Conservation (phyloP, 35 echinoderm and acorn worm genomes). For the Ophioderma brevispina region DNA sequence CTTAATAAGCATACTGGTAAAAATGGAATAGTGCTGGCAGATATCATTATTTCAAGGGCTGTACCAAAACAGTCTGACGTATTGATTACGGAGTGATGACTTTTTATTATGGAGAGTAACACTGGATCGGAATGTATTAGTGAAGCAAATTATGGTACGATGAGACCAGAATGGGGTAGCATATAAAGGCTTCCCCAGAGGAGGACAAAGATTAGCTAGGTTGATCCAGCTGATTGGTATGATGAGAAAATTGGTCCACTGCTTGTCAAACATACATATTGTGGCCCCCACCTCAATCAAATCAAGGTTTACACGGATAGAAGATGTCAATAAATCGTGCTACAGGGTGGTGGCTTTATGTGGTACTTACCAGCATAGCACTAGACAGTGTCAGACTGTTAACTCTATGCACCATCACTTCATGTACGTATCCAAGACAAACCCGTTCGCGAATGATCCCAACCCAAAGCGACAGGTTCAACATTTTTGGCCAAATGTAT, state of each 20-base stretch:
- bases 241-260: background rate
- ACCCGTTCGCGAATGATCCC: background rate
- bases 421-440: background rate
- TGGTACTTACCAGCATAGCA: conserved; percentile 2
- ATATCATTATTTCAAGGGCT: background rate
- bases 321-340: background rate
- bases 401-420: conserved; percentile 17
- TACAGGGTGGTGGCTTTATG: background rate
- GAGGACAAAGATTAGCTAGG: background rate
- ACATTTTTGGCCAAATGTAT: background rate
- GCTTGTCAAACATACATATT: background rate
- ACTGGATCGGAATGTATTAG: too few species aligned
- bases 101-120: background rate
- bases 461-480: background rate
- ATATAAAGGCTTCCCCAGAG: background rate
- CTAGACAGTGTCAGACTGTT: background rate
- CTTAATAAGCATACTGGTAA: background rate
- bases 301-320: background rate
- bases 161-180: background rate
- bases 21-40: background rate
- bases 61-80: background rate
- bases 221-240: background rate
- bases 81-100: background rate
- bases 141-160: too few species aligned
- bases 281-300: background rate